Conservation (phyloP, 2,113 vertebrate genomes). For the Microtus richardsoni region DNA sequence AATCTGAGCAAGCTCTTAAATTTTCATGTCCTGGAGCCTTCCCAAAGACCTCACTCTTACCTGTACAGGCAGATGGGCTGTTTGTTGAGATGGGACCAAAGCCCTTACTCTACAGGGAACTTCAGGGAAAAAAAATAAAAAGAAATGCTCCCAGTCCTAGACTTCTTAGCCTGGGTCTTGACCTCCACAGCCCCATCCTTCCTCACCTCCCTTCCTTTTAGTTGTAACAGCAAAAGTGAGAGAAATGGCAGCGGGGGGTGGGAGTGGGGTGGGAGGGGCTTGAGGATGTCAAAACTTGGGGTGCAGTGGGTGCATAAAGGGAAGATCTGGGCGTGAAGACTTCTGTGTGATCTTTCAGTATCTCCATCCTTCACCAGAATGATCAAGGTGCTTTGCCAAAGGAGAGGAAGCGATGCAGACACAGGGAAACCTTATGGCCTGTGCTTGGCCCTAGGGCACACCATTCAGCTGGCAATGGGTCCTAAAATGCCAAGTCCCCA, state of each 20-base stretch:
- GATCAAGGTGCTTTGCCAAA: background rate
- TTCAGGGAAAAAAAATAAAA: conserved; percentile 43
- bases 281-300: background rate
- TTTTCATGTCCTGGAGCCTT: background rate
- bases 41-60: background rate
- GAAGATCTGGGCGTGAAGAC: background rate
- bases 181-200: background rate
- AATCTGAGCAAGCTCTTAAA: background rate
- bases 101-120: background rate
- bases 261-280: accelerated
- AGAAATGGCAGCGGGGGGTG: background rate
- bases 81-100: background rate
- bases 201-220: background rate
- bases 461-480: background rate
- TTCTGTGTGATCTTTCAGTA: background rate
- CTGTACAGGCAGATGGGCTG: background rate
- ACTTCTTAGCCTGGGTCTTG: conserved; percentile 11
- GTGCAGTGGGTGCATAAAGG: too few species aligned
- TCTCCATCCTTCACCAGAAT: background rate
- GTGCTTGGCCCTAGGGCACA: accelerated
- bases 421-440: background rate
- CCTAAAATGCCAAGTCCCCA: background rate
- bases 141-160: background rate
- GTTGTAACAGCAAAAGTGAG: background rate
- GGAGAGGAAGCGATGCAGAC: background rate